Base-by-base conservation (phyloP, 2,797 vertebrate species). In the Intellagama lesueurii region DNA sequence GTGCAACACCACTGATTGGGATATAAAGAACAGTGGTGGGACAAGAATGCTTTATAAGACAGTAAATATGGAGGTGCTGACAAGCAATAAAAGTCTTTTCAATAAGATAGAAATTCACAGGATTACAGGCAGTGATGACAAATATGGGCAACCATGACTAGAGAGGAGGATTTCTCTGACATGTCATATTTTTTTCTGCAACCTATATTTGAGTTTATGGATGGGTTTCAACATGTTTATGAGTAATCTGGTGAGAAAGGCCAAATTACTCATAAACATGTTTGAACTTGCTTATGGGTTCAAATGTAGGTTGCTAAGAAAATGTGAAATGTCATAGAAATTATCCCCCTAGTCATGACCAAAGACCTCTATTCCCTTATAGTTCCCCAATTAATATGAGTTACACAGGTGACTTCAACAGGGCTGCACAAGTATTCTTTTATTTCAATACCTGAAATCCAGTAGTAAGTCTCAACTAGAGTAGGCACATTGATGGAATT, bases 1-100 rank as follows among this genome's bases (percentile, higher is more conserved):
- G 85, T 90, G 89, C 47, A 69, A 83, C 87, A 11, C 44, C 7
- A 68, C 72, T 87, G 89, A 90, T 90, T 81, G 56, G 80, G 85
- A 77, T 70, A 52, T 90, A 87, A 90, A 83, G 79, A 77, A 90
- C 72, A 32, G 32, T 87, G 76, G 40, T 69, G 40, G 69, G 44
- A 78, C 52, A 73, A 83, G 85, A 69, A 76, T 68, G 7, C 44
- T 32, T 75, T 68, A 60, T 87, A 56, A 87, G 72, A 60, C 32
- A 78, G 32, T 44, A 52, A 16, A 64, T 35, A 73, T 17, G 40
- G 72, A 82, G 80, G 69, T 22, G 47, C 32, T 17, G 8, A 26
- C 8, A 11, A 79, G 60, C 26, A 44, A 44, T 1, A 24, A 16
- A 88, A 83, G 64, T 9, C 9, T 83, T 17, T 49, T 76, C 40